Evolutionary conservation across 2,888 invertebrate species (phyloP).

Genomic region (Gymnoscelis rufifasciata): DNA sequence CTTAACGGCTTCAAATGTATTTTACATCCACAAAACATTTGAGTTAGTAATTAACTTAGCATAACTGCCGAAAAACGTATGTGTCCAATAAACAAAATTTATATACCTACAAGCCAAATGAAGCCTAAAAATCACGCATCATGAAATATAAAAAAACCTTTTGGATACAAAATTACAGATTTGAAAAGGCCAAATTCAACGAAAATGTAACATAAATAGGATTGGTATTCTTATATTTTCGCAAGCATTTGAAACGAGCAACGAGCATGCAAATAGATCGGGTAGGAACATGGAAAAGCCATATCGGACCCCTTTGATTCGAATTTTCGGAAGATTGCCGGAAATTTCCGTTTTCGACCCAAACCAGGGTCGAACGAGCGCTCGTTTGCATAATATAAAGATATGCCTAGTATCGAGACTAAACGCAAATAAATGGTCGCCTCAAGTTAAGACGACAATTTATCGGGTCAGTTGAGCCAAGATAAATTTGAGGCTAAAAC

Average conservation of each 20-base stretch:
- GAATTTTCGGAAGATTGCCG: constrained; percentile 42
- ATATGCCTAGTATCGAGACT: constrained; percentile 58
- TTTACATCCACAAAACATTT: too few species aligned
- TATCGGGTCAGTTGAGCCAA: constrained; percentile 61
- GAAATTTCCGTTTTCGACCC: constrained; percentile 41
- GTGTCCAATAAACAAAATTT: too few species aligned
- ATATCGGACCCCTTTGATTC: constrained; percentile 45
- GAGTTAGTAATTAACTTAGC: too few species aligned
- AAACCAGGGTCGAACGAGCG: constrained; percentile 51
- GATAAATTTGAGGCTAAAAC: constrained; percentile 58
- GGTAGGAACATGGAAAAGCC: constrained; percentile 38
- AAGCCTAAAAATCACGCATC: too few species aligned
- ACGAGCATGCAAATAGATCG: constrained; percentile 30
- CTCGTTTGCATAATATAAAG: constrained; percentile 66
- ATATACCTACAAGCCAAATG: too few species aligned
- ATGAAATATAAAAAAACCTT: too few species aligned
- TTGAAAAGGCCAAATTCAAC: not conserved
- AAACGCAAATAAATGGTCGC: constrained; percentile 68
- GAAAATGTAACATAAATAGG: constrained; percentile 5
- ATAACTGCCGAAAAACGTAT: too few species aligned
- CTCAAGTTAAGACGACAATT: constrained; percentile 68
- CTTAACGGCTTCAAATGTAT: too few species aligned
- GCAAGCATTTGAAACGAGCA: constrained; percentile 29
- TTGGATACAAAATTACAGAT: too few species aligned
- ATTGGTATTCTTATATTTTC: constrained; percentile 12